phyloP scores from a whole-genome alignment of 2,113 vertebrate genomes.

The Bostrychus sinensis region DNA sequence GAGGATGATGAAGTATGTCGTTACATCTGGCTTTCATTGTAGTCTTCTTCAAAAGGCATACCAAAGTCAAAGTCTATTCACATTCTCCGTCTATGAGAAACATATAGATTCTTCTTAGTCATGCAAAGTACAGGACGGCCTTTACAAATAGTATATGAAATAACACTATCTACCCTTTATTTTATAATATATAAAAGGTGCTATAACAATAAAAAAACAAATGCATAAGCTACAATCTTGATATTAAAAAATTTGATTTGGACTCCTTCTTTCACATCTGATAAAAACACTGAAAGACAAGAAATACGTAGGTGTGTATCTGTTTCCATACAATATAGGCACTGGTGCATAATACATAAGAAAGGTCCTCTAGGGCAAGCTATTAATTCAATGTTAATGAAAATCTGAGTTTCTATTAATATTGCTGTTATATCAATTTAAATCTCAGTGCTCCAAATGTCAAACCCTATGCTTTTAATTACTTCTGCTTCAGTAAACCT shows the following conservation, averaged over 20 bases:
- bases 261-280: too few species aligned
- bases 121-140: not conserved
- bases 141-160: not conserved
- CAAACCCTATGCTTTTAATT: not conserved
- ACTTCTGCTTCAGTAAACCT: not conserved
- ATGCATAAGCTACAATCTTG: too few species aligned
- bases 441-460: not conserved
- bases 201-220: not conserved
- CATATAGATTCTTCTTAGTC: not conserved
- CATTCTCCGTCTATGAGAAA: conserved; percentile 7
- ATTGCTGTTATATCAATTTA: not conserved
- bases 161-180: not conserved
- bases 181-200: not conserved
- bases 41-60: conserved; percentile 7
- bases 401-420: not conserved
- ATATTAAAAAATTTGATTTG: too few species aligned
- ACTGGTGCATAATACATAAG: not conserved
- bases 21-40: conserved; percentile 7
- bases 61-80: not conserved
- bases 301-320: too few species aligned
- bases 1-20: not conserved
- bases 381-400: not conserved
- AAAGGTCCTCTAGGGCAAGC: not conserved
- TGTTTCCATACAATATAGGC: too few species aligned
- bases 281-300: too few species aligned